Percentiles rank a stretch among this genome's conserved stretches.
Conservation (phyloP, 2,113 vertebrate genomes). For the Urocolius indicus region DNA sequence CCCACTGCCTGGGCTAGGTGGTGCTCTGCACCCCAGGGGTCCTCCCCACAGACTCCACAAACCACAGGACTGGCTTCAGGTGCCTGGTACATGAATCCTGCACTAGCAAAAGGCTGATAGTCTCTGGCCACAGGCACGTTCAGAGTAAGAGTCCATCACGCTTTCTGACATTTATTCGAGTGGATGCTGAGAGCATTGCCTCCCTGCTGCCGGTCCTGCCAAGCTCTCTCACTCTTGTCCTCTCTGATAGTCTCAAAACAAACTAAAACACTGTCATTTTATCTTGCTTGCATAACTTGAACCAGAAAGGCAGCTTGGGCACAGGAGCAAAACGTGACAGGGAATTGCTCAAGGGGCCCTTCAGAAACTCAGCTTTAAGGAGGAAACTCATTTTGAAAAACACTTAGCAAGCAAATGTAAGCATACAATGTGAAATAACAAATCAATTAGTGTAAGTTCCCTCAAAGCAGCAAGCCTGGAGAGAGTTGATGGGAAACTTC, state of each 20-base stretch:
- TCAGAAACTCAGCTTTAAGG: neutral
- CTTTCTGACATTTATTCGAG: neutral
- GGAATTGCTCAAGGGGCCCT: neutral
- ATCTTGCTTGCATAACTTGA: neutral
- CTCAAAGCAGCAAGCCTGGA: neutral
- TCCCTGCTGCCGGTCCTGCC: neutral
- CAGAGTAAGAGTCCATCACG: neutral
- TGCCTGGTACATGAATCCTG: neutral
- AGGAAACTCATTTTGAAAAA: neutral
- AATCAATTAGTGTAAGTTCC: neutral
- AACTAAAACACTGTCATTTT: neutral
- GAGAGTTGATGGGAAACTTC: neutral
- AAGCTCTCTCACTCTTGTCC: neutral
- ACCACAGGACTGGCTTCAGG: neutral
- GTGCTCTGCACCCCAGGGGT: neutral
- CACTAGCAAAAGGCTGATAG: neutral
- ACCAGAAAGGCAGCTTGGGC: neutral
- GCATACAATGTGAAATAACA: neutral
- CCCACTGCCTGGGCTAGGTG: neutral
- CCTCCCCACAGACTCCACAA: neutral
- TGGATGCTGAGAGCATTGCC: neutral
- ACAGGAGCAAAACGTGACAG: neutral
- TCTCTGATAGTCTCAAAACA: neutral
- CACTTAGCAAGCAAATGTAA: neutral
- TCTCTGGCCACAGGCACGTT: neutral